These are phyloP conservation scores for Bucorvus abyssinicus DNA, from an alignment of 2,797 vertebrate genomes.

Conservation along the genomic window DNA sequence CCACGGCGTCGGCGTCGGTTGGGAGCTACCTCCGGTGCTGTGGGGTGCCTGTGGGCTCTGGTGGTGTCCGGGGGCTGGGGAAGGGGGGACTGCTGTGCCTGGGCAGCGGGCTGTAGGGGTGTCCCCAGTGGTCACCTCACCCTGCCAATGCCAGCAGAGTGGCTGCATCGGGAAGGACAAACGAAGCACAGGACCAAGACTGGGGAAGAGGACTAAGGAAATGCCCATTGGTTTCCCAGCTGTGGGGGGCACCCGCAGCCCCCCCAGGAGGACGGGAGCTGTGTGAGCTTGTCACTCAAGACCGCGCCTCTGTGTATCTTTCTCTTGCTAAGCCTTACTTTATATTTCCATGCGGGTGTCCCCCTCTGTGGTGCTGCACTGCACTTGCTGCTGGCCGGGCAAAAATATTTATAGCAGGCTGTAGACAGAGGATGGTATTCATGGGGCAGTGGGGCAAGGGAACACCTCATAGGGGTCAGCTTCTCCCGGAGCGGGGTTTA, in stretches of 20 bases:
- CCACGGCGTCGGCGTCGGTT: background rate
- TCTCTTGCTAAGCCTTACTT: background rate
- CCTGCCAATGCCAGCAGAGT: background rate
- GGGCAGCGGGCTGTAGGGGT: background rate
- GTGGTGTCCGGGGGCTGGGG: background rate
- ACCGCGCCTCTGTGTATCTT: background rate
- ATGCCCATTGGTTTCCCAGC: background rate
- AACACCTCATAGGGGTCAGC: background rate
- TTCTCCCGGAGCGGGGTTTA: background rate
- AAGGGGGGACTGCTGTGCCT: constrained; percentile 23
- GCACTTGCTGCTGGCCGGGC: background rate
- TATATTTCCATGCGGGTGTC: background rate
- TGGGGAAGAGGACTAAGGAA: background rate
- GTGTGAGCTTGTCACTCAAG: background rate
- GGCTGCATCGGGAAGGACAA: background rate
- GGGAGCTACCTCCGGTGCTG: constrained; percentile 50
- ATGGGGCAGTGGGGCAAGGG: background rate
- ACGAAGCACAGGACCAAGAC: background rate
- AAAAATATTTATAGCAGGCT: background rate
- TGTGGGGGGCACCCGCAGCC: background rate
- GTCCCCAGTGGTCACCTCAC: rapidly evolving
- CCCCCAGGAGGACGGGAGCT: background rate
- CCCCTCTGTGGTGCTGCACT: background rate
- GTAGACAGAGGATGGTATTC: background rate
- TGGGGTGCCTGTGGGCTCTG: background rate